Base-by-base conservation (phyloP, 1,140 invertebrate genomes). In the Pogonus chalceus region DNA sequence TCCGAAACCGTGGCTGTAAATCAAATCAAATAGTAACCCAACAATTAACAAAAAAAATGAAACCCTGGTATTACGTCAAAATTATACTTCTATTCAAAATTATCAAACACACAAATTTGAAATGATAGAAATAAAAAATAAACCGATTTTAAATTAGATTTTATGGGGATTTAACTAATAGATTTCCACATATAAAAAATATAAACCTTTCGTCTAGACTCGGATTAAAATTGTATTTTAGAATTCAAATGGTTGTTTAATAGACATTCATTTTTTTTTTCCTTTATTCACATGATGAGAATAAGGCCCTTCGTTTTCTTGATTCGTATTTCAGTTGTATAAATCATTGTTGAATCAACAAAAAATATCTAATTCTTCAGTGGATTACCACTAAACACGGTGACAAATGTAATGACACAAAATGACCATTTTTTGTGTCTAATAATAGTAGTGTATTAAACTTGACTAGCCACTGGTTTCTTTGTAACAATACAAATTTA, bases 321-420 rank as follows among this genome's bases (percentile, higher is more conserved):
- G 18, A 43, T 12, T 43, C 18, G 9, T 10, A 43, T 43, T 43
- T 16, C 37, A 43, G 37, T 43, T 10, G 37, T 43, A 43, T 43
- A 43, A 43, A 43, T 43, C 18, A 12, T 43, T 16, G 7, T 43
- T 43, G 18, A 43, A 43, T 43, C 37, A 7, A 43, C 37, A 43
- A 43, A 43, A 43, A 43, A 43, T 3, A 18, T 7, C 26, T 31
- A 31, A 31, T 31, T 31, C 26, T 31, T 31, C 26, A 7, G 3
- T 4, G 18, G 37, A 43, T 43, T 43, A 43, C 37, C 7, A 43
- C 9, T 43, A 16, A 16, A 43, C 37, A 43, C 9, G 18, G 18
- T 43, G 37, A 43, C 37, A 43, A 12, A 43, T 16, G 9, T 43
- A 43, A 43, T 43, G 37, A 43, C 37, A 43, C 37, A 43, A 43